Base-by-base conservation (phyloP, 1,140 invertebrate species). In the Zaprionus capensis region DNA sequence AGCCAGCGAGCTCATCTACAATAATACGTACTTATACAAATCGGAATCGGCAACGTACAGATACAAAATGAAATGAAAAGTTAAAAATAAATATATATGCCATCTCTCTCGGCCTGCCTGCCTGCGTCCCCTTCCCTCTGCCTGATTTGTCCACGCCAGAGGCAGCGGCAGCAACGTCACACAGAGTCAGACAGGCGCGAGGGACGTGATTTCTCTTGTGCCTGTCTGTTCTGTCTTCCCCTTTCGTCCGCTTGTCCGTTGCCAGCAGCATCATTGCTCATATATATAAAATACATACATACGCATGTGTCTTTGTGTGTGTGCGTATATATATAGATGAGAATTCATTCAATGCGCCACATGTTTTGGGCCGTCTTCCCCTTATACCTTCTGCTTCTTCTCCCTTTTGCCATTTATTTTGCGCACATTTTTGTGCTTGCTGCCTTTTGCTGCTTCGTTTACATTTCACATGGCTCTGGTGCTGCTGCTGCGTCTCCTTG, bases 21-120 rank as follows among this genome's bases (percentile, higher is more conserved):
- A 44, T 46, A 46, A 46, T 31, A 53, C 65, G 38, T 28, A 63
- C 41, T 57, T 59, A 57, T 73, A 71, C 36, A 77, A 68, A 67
- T 68, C 38, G 38, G 57, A 71, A 71, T 71, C 68, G 61, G 59
- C 55, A 66, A 49, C 68, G 70, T 51, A 67, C 80, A 87, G 84
- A 83, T 72, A 78, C 78, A 78, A 88, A 88, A 88, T 81, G 84
- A 88, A 88, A 88, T 88, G 85, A 88, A 88, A 88, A 88, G 84
- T 88, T 88, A 88, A 66, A 88, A 88, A 88, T 88, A 88, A 88
- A 88, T 88, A 88, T 87, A 88, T 81, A 88, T 84, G 84, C 78
- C 84, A 87, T 88, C 80, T 78, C 80, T 71, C 76, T 66, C 64
- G n/a, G 17, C 24, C 22, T 51, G 11, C 41, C 15, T 46, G 15